Base-by-base conservation (phyloP, 30 jellyfish, hydroid and myxozoan genomes). In the Catostylus mosaicus region DNA sequence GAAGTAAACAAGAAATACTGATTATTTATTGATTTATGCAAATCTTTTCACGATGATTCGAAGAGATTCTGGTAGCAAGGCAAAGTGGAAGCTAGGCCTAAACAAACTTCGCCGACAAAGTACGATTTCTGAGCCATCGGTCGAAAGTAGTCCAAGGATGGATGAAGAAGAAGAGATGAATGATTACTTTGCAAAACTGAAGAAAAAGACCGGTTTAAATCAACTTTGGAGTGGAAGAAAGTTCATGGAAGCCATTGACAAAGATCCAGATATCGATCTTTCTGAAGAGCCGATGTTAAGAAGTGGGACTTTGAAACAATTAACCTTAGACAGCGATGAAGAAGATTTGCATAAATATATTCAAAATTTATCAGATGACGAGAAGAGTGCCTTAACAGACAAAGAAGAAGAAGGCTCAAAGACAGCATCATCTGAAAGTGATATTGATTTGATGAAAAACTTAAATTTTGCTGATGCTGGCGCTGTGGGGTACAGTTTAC, bases 201-300 rank as follows among this genome's bases (percentile, higher is more conserved):
- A 90, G 91, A 78, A 84, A 83, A 90, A 90, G 50, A 77, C 97
- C 0, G 96, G 97, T 9, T 61, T 90, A 22, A 78, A 78, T 40
- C 86, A 77, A 77, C 82, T 90, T 26, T 90, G 97, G 97, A 84
- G 96, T 79, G 97, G 97, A 12, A 51, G 92, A 12, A 90, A 83
- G 30, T 90, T 90, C 71, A 48, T 34, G n/a, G 85, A 77, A 24
- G 48, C 92, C 1, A 93, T 90, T 24, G 97, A 90, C 62, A 88
- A 70, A 45, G 96, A 90, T 45, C 97, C 96, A 5, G 97, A 90
- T n/a, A 78, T 90, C 19, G 96, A 85, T 32, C 26, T 93, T 10
- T 87, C 89, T 16, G 96, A 85, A 34, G 90, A 87, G 35, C 90
- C 89, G 30, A 74, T 51, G 43, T 8, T 57, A 23, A 45, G 63